Conservation (phyloP, 2,888 invertebrate genomes). For the Rotaria sp. region DNA sequence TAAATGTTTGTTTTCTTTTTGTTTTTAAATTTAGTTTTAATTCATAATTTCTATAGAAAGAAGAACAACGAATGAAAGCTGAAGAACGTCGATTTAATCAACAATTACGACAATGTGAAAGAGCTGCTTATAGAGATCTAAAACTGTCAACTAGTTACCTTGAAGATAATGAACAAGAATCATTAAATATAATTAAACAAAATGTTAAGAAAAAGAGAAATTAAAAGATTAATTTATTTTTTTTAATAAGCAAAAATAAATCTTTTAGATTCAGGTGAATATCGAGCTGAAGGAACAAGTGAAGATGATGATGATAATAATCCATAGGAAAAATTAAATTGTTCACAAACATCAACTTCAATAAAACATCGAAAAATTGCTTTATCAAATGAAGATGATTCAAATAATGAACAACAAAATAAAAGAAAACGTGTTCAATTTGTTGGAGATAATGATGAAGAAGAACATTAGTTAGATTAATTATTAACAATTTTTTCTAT, state of each 20-base stretch:
- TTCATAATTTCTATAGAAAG: slow-evolving; percentile 64
- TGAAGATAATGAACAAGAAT: slow-evolving; percentile 31
- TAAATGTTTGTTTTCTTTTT: not conserved
- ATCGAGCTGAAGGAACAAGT: slow-evolving; percentile 21
- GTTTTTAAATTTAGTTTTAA: not conserved
- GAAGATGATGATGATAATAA: slow-evolving; percentile 31
- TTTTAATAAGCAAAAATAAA: not conserved
- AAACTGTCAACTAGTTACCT: slow-evolving; percentile 35
- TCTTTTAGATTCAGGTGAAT: not conserved
- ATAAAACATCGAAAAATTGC: slow-evolving; percentile 11
- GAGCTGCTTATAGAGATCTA: slow-evolving; percentile 46
- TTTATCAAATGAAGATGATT: not conserved
- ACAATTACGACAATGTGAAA: slow-evolving; percentile 60
- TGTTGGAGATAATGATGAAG: not conserved
- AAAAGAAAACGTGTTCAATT: not conserved
- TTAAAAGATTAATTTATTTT: not conserved
- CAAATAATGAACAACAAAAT: not conserved
- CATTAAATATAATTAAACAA: slow-evolving; percentile 30
- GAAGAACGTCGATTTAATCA: slow-evolving; percentile 70
- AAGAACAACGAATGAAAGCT: slow-evolving; percentile 85
- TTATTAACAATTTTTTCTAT: not conserved
- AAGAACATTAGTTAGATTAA: not conserved
- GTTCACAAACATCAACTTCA: slow-evolving; percentile 4
- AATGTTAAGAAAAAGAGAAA: slow-evolving; percentile 30
- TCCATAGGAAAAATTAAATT: slow-evolving; percentile 19